Evolutionary conservation across 1,140 invertebrate genomes (phyloP).

Genomic region (Brachionus rotundiformis): DNA sequence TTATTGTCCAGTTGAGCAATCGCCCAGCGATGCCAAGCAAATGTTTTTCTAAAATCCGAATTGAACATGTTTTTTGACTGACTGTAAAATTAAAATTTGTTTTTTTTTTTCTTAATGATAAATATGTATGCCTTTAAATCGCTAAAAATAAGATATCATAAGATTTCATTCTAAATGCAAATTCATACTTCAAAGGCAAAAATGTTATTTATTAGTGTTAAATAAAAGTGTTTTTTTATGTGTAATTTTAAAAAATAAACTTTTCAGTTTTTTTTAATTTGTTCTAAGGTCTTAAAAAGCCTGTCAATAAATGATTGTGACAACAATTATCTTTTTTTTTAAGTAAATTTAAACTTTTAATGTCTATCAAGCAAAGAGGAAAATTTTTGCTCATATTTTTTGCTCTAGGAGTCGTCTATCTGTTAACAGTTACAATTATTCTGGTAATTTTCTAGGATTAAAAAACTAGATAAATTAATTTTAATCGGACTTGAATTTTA

Average conservation of each 20-base stretch:
- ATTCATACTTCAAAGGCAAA: background rate
- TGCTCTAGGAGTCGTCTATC: background rate
- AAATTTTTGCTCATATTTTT: background rate
- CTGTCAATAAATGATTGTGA: background rate
- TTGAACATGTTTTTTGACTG: background rate
- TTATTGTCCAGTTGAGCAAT: constrained; percentile 51
- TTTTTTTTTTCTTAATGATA: constrained; percentile 29
- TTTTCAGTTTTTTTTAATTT: background rate
- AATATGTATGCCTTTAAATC: background rate
- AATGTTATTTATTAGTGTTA: constrained; percentile 21
- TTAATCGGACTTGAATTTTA: background rate
- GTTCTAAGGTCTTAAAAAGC: background rate
- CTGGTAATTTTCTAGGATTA: constrained; percentile 43
- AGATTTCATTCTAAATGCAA: background rate
- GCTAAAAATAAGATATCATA: background rate
- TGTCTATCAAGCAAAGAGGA: background rate
- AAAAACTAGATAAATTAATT: background rate
- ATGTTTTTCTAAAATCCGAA: constrained; percentile 38
- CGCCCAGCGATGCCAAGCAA: constrained; percentile 37
- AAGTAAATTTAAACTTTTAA: background rate
- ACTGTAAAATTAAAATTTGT: background rate
- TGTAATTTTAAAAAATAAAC: constrained; percentile 2
- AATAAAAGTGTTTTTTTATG: constrained; percentile 26
- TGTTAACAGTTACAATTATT: background rate
- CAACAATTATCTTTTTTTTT: background rate